phyloP scores from a whole-genome alignment of 2,888 invertebrate species.

The Cyrtodaria siliqua region DNA sequence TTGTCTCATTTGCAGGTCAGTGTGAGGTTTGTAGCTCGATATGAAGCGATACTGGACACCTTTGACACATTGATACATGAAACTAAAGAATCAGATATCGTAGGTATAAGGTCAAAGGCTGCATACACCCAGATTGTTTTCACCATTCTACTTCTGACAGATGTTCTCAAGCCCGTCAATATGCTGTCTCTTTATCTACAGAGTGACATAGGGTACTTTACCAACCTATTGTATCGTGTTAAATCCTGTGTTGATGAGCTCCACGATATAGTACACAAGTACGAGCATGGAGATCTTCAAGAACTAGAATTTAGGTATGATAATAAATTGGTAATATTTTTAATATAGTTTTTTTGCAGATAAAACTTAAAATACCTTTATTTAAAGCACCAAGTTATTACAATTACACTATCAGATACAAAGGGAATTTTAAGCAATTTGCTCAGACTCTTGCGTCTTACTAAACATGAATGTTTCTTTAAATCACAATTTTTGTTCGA shows the following conservation, averaged over 20 bases:
- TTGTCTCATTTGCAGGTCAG: conserved; percentile 31
- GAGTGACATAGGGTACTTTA: conserved; percentile 24
- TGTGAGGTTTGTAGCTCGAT: conserved; percentile 19
- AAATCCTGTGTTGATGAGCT: conserved; percentile 15
- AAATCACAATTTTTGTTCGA: neutral
- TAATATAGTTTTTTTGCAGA: too few relatives aligned
- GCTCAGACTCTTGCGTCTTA: neutral
- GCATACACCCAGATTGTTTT: conserved; percentile 10
- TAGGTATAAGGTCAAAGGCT: conserved; percentile 6
- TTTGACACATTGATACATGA: conserved; percentile 11
- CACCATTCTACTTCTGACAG: conserved; percentile 24
- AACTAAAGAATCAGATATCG: conserved; percentile 16
- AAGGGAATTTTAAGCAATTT: neutral
- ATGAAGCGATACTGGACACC: conserved; percentile 32
- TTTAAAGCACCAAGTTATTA: too few relatives aligned
- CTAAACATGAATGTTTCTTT: neutral
- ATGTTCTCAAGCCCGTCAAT: conserved; percentile 36
- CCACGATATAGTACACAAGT: conserved; percentile 6
- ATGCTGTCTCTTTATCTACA: conserved; percentile 27
- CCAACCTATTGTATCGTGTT: conserved; percentile 24
- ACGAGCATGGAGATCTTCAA: conserved; percentile 5
- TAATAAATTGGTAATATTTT: too few relatives aligned
- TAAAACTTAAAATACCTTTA: too few relatives aligned
- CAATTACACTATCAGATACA: too few relatives aligned
- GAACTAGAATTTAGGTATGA: conserved; percentile 21